phyloP scores from a whole-genome alignment of 2,888 invertebrate species.

The Lasioglossum marginatum region DNA sequence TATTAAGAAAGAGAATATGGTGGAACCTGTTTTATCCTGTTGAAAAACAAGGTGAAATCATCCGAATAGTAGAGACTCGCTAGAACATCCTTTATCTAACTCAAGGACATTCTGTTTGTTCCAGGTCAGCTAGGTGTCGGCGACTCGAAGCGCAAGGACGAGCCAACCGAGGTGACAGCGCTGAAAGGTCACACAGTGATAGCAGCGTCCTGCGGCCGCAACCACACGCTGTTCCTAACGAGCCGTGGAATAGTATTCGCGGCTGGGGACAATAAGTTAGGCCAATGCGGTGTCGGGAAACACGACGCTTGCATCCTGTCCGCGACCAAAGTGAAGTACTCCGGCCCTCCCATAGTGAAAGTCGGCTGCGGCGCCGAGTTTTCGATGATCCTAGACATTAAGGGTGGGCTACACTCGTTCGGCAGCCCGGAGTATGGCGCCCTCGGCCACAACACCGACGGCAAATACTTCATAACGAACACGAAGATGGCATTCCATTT shows the following conservation, averaged over 20 bases:
- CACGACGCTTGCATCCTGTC: conserved; percentile 83
- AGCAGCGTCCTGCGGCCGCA: conserved; percentile 93
- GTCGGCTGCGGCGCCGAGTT: conserved; percentile 97
- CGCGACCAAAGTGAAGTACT: conserved; percentile 88
- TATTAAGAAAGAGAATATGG: neutral
- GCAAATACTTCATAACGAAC: conserved; percentile 96
- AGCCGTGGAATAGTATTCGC: conserved; percentile 95
- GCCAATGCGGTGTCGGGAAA: conserved; percentile 95
- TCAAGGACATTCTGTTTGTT: neutral
- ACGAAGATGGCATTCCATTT: conserved; percentile 95
- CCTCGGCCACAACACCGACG: conserved; percentile 97
- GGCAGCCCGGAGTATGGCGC: conserved; percentile 97
- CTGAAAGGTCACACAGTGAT: conserved; percentile 92
- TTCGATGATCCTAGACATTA: conserved; percentile 95
- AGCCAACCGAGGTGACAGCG: conserved; percentile 91
- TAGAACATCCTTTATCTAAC: neutral
- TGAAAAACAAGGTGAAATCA: neutral
- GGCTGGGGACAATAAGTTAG: conserved; percentile 96
- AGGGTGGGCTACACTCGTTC: conserved; percentile 95
- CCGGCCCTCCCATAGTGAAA: conserved; percentile 94
- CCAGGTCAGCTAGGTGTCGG: conserved; percentile 94
- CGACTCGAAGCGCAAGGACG: conserved; percentile 90
- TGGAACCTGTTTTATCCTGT: neutral
- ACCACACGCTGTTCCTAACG: conserved; percentile 94
- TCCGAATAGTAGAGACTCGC: neutral